Conservation (phyloP, 2,888 invertebrate species). For the Balanococcus diminutus region DNA sequence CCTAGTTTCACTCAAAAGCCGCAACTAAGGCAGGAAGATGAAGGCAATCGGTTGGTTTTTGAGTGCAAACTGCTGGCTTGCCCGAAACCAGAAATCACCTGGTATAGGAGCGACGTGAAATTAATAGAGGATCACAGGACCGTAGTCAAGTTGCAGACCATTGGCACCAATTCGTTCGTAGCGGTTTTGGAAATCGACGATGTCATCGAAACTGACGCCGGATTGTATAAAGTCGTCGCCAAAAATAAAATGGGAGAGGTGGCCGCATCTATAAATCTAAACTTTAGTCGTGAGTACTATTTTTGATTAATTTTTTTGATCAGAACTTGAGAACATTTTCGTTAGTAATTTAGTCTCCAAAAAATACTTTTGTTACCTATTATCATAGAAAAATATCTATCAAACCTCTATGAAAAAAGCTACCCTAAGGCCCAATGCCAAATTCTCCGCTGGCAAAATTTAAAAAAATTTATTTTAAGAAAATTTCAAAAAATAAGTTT, state of each 20-base stretch:
- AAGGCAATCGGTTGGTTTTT: slow-evolving; percentile 92
- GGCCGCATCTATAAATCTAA: slow-evolving; percentile 94
- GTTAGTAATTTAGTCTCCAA: too few species aligned
- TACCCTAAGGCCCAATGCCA: too few species aligned
- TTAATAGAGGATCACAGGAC: slow-evolving; percentile 84
- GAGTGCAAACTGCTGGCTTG: slow-evolving; percentile 88
- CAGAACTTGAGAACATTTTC: too few species aligned
- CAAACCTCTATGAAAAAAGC: too few species aligned
- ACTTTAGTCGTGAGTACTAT: slow-evolving; percentile 91
- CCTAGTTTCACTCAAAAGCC: slow-evolving; percentile 99
- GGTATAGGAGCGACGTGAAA: slow-evolving; percentile 88
- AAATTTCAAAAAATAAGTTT: too few species aligned
- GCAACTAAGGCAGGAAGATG: slow-evolving; percentile 93
- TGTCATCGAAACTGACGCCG: slow-evolving; percentile 93
- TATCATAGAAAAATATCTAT: too few species aligned
- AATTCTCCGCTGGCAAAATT: too few species aligned
- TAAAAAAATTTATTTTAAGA: too few species aligned
- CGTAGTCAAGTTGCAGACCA: slow-evolving; percentile 84
- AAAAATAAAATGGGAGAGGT: slow-evolving; percentile 98
- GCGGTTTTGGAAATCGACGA: slow-evolving; percentile 93
- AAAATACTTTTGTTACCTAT: too few species aligned
- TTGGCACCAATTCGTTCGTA: slow-evolving; percentile 83
- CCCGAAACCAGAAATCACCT: slow-evolving; percentile 89
- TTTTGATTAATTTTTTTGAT: too few species aligned
- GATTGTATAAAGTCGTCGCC: slow-evolving; percentile 95